These are phyloP conservation scores for Lepus europaeus DNA, from an alignment of 2,113 vertebrate species.

Conservation along the genomic window DNA sequence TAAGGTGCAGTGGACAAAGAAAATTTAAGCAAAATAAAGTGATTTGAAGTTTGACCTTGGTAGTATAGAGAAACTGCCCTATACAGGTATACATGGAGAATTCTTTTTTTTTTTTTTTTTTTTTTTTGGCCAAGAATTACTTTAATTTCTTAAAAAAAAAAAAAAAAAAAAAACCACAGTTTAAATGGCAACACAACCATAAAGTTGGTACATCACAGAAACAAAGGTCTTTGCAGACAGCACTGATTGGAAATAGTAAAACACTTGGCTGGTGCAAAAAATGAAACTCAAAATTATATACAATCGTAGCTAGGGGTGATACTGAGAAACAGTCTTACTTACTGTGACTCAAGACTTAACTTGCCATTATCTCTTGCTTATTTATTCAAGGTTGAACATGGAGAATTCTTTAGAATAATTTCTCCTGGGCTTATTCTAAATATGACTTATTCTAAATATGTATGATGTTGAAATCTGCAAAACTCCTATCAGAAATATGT, in stretches of 20 bases:
- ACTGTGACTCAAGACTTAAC: conserved; percentile 79
- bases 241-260: conserved; percentile 88
- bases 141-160: conserved; percentile 80
- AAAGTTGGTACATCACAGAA: conserved; percentile 88
- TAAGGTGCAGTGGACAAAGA: background rate
- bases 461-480: background rate
- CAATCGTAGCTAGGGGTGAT: conserved; percentile 86
- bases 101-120: background rate
- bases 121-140: conserved; percentile 77
- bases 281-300: conserved; percentile 89
- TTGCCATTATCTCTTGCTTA: conserved; percentile 89
- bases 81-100: background rate
- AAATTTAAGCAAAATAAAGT: background rate
- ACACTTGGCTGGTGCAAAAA: conserved; percentile 88
- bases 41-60: background rate
- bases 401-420: background rate
- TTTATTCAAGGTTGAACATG: conserved; percentile 81
- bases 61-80: background rate
- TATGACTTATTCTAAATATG: background rate
- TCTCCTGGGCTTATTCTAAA: background rate
- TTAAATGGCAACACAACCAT: conserved; percentile 86
- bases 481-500: background rate
- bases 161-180: conserved; percentile 51
- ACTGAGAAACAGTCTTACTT: conserved; percentile 86
- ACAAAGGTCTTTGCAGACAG: conserved; percentile 89